Conservation (phyloP, 1,140 invertebrate genomes). For the Subanguina moxae region DNA sequence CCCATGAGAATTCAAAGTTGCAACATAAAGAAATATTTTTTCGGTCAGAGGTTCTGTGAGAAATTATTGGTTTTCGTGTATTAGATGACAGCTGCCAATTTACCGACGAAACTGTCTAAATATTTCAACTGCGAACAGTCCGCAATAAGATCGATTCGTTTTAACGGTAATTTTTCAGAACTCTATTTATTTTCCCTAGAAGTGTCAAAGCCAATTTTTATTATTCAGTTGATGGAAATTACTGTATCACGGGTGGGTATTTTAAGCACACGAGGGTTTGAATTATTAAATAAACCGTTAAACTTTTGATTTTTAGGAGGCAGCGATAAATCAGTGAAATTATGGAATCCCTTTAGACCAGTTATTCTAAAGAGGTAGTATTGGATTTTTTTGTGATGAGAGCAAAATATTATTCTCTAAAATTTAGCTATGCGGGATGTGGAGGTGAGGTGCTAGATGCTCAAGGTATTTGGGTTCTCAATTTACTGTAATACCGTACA, state of each 20-base stretch:
- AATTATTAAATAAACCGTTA: no score
- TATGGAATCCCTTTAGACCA: slow-evolving; percentile 37
- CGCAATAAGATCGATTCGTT: slow-evolving; percentile 38
- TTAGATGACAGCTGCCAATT: neutral
- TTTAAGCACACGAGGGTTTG: no score
- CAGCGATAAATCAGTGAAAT: slow-evolving; percentile 35
- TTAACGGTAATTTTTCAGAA: slow-evolving; percentile 31
- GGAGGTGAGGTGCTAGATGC: slow-evolving; percentile 17
- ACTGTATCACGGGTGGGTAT: slow-evolving; percentile 30
- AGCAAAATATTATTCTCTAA: no score
- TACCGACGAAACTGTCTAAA: slow-evolving; percentile 24
- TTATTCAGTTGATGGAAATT: slow-evolving; percentile 46
- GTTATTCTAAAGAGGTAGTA: slow-evolving; percentile 37
- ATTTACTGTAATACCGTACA: no score
- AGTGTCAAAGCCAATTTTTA: neutral
- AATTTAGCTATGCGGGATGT: neutral
- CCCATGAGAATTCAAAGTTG: no score
- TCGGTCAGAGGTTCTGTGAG: no score
- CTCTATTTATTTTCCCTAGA: neutral
- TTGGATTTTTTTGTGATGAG: no score
- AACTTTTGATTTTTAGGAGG: slow-evolving; percentile 4
- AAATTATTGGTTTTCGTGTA: neutral
- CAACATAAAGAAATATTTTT: no score
- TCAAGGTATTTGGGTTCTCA: no score
- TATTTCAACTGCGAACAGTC: slow-evolving; percentile 43